Evolutionary conservation across 1,140 invertebrate genomes (phyloP).

Genomic region (Drosophila novamexicana): DNA sequence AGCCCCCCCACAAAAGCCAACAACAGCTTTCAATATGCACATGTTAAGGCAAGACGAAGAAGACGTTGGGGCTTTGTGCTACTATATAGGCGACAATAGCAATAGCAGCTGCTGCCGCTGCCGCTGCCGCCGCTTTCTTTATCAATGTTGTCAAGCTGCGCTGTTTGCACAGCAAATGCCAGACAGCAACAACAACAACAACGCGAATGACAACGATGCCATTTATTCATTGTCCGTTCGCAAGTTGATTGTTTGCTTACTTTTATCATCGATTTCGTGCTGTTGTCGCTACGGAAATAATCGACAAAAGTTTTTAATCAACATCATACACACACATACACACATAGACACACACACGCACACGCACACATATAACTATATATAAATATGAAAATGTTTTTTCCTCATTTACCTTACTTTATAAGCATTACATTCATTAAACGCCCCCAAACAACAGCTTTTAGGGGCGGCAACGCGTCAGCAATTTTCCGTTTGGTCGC

Average conservation of each 20-base stretch:
- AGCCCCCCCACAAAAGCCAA: constrained; percentile 15
- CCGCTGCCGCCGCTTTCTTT: constrained; percentile 36
- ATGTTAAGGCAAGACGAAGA: constrained; percentile 18
- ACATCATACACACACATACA: constrained; percentile 15
- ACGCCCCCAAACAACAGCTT: constrained; percentile 10
- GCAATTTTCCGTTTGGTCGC: constrained; percentile 34
- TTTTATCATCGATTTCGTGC: constrained; percentile 51
- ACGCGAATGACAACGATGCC: constrained; percentile 19
- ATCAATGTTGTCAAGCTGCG: constrained; percentile 48
- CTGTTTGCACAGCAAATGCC: constrained; percentile 54
- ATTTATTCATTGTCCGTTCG: constrained; percentile 49
- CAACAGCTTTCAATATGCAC: constrained; percentile 40
- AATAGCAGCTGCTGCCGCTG: constrained; percentile 35
- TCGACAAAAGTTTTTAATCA: constrained; percentile 61
- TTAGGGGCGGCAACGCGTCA: constrained; percentile 29
- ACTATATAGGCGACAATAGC: constrained; percentile 22
- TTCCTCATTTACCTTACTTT: constrained; percentile 39
- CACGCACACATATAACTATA: neutral
- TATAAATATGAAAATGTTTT: neutral
- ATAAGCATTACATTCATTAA: constrained; percentile 45
- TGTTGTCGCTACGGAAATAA: constrained; percentile 44
- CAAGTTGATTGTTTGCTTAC: constrained; percentile 55
- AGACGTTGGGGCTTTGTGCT: neutral
- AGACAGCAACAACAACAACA: constrained; percentile 17
- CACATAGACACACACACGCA: neutral